Evolutionary conservation across 2,113 vertebrate genomes (phyloP), one percentile per base, ranked within the genome.

Genomic region (Brachionichthys hirsutus): DNA sequence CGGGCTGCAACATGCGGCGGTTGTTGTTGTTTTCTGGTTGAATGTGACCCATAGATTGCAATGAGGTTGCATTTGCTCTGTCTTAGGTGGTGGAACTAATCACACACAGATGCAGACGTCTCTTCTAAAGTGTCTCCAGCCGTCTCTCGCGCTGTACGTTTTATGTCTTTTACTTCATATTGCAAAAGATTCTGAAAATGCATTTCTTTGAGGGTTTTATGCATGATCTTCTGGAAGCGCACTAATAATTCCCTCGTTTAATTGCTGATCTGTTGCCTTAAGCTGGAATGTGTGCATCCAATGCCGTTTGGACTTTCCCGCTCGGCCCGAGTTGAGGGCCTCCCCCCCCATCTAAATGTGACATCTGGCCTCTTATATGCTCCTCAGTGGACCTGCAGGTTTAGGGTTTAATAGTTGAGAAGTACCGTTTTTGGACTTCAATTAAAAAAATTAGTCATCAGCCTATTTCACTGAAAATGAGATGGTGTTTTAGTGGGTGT

Each of bases 51-150:
- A 57, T 54, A 80, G 70, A 85, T 82, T 82, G 77, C 58, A 76
- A 84, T 46, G 82, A 68, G 68, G 77, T 75, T 75, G 74, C 77
- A 68, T 72, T 73, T 70, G 70, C 76, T 75, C 41, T 59, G 81
- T 84, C 77, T 82, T 67, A 80, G 82, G 78, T 84, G 56, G 78
- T 84, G 81, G 83, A 85, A 84, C 79, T 84, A 85, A 81, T 86
- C 80, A 68, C 80, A 79, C 60, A 71, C 74, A 82, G 80, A 85
- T 79, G 77, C 81, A 80, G 69, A 51, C 18, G 50, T 44, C 49
- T 49, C 58, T 58, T 62, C 47, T 38, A 11, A 70, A 75, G 65
- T 64, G 63, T 66, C 61, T 69, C 47, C 48, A 50, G 3, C 36
- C 12, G 63, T 54, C 70, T 68, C 71, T 64, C 49, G 35, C 49